These are phyloP conservation scores for Fragariocoptes setiger DNA, from an alignment of 1,140 invertebrate genomes.

Conservation along the genomic window DNA sequence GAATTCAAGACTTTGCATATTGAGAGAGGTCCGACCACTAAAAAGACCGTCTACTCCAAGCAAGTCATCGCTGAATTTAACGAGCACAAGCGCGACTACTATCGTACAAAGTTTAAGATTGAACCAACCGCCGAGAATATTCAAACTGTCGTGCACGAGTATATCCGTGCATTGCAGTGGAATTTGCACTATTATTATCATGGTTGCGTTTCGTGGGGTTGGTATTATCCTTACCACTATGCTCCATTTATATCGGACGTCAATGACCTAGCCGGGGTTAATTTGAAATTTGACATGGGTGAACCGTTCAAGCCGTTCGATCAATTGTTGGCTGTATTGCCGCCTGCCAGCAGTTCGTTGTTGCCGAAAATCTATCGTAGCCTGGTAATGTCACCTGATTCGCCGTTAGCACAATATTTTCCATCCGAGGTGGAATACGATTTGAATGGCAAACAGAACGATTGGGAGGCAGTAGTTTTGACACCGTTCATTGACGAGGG, in stretches of 20 bases:
- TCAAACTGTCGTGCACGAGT: slow-evolving; percentile 44
- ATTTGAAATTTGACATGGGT: slow-evolving; percentile 38
- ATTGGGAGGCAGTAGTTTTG: slow-evolving; percentile 88
- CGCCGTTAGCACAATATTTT: slow-evolving; percentile 61
- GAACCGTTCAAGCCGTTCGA: slow-evolving; percentile 74
- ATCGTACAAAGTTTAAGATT: slow-evolving; percentile 56
- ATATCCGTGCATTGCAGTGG: slow-evolving; percentile 79
- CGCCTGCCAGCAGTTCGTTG: slow-evolving; percentile 36
- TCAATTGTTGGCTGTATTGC: slow-evolving; percentile 68
- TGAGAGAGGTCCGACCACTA: neutral
- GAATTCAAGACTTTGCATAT: too few species aligned
- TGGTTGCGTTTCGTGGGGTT: slow-evolving; percentile 80
- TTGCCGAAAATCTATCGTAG: slow-evolving; percentile 44
- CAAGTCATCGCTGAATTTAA: slow-evolving; percentile 31
- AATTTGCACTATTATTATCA: slow-evolving; percentile 84
- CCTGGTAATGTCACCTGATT: slow-evolving; percentile 45
- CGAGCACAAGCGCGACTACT: slow-evolving; percentile 61
- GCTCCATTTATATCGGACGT: slow-evolving; percentile 81
- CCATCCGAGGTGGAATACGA: slow-evolving; percentile 59
- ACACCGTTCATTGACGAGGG: slow-evolving; percentile 86
- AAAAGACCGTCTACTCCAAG: neutral
- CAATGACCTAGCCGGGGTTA: slow-evolving; percentile 29
- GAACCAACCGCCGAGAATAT: slow-evolving; percentile 34
- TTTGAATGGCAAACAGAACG: slow-evolving; percentile 61
- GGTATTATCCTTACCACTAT: slow-evolving; percentile 89